Conservation (phyloP, 2,113 vertebrate genomes). For the Tragelaphus strepsiceros region DNA sequence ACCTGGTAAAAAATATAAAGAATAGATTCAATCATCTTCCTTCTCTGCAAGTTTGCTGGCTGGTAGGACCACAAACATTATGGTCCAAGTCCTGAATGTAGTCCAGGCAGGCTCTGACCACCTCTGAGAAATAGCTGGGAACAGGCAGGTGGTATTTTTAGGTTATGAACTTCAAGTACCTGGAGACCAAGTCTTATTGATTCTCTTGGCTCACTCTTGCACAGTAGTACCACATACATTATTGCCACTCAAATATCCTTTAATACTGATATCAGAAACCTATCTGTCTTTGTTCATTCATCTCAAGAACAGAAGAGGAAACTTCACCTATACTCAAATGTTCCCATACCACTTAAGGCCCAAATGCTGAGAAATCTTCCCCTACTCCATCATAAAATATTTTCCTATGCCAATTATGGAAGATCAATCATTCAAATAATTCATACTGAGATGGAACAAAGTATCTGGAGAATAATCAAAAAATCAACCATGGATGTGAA, state of each 20-base stretch:
- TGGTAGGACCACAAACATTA: background rate
- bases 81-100: background rate
- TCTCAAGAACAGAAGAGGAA: background rate
- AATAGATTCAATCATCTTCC: background rate
- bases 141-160: background rate
- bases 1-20: background rate
- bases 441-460: constrained; percentile 37
- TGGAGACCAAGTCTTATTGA: background rate
- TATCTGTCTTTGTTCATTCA: background rate
- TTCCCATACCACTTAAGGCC: background rate
- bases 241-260: constrained; percentile 22
- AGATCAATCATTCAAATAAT: constrained; percentile 48
- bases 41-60: background rate
- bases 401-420: constrained; percentile 42
- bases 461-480: constrained; percentile 40
- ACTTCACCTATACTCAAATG: background rate
- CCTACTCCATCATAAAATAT: constrained; percentile 26
- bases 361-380: background rate
- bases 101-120: background rate
- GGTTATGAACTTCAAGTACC: background rate
- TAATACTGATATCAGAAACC: background rate
- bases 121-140: background rate
- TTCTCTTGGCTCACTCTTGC: background rate
- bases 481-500: constrained; percentile 39
- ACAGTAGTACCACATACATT: background rate